Percentiles rank a stretch among this genome's conserved stretches.
These are phyloP conservation scores for Cryptocheilus praepositus DNA, from an alignment of 2,888 invertebrate species.

Conservation along the genomic window DNA sequence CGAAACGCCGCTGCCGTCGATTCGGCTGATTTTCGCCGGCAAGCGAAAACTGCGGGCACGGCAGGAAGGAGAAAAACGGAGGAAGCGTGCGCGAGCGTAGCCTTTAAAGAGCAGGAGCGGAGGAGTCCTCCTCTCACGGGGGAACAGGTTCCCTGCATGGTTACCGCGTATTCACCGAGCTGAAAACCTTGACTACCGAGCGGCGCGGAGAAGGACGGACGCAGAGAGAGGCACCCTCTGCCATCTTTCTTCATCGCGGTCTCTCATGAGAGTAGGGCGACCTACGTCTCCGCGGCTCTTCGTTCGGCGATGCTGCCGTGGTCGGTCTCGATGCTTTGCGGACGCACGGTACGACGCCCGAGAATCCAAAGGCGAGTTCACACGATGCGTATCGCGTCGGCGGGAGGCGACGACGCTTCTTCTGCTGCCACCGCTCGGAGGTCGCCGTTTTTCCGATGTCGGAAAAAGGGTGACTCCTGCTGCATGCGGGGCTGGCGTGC, in stretches of 20 bases:
- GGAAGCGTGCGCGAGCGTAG: slow-evolving; percentile 42
- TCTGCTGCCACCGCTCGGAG: no score
- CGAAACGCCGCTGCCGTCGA: no score
- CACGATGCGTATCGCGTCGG: slow-evolving; percentile 21
- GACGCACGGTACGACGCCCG: slow-evolving; percentile 31
- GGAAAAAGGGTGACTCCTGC: no score
- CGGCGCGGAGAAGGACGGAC: slow-evolving; percentile 17
- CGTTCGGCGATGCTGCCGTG: slow-evolving; percentile 25
- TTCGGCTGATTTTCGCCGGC: no score
- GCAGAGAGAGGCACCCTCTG: slow-evolving; percentile 12
- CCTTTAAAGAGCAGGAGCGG: slow-evolving; percentile 57
- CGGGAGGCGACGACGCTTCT: background rate
- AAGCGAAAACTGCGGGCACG: slow-evolving; percentile 18
- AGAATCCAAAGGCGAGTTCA: slow-evolving; percentile 40
- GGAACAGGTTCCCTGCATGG: slow-evolving; percentile 73
- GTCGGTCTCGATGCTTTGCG: slow-evolving; percentile 28
- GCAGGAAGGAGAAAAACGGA: slow-evolving; percentile 25
- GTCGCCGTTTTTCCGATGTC: no score
- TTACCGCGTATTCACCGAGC: slow-evolving; percentile 72
- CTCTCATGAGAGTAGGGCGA: no score
- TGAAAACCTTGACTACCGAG: slow-evolving; percentile 66
- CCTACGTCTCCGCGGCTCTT: slow-evolving; percentile 2
- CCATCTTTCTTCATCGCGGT: slow-evolving; percentile 2
- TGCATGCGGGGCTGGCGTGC: no score
- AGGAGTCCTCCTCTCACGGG: slow-evolving; percentile 42